Evolutionary conservation across 2,888 invertebrate genomes (phyloP), one percentile per base, ranked within the genome.

Genomic region (Sminthurides aquaticus): DNA sequence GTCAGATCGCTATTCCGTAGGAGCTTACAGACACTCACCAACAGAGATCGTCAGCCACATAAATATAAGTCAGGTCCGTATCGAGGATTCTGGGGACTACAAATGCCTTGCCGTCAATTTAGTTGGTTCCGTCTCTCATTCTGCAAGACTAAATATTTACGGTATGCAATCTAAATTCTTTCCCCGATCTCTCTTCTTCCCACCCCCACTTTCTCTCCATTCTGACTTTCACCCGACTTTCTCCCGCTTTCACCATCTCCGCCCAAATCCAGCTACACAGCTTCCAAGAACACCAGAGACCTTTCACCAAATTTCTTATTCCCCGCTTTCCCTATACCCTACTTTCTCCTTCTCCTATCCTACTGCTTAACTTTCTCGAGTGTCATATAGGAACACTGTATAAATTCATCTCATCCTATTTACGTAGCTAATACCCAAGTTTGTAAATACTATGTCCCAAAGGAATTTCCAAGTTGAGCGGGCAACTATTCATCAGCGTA

Each of bases 111-210:
- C 71, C 5, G 49, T 43, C 27, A 73, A 73, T 64, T 27, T 70
- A 8, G 58, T 72, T 15, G 64, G 62, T n/a, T 52, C 43, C 24
- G 66, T 54, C 15, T 26, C 62, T 8, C 71, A 73, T 60, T 67
- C 68, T 2, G 68, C 71, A 2, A 60, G 73, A 52, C 55, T 73
- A 27, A 72, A 73, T 65, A 59, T 73, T 64, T 73, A 68, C 63
- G 73, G 73, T 73, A 69, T 34, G 43, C 43, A 34, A 34, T 34
- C 43, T 52, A 24, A 25, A 28, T 60, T 61, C 60, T 60, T 56
- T 49, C 58, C 27, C 26, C 11, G 34, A 55, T 52, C 15, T 64
- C 24, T 27, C 22, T 48, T n/a, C 54, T 60, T 34, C n/a, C 34
- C 27, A 24, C 24, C 54, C 43, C 34, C 43, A 28, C 8, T 60